Evolutionary conservation across 2,888 invertebrate species (phyloP), one percentile per base, ranked within the genome.

Genomic region (Drosophila yooni): DNA sequence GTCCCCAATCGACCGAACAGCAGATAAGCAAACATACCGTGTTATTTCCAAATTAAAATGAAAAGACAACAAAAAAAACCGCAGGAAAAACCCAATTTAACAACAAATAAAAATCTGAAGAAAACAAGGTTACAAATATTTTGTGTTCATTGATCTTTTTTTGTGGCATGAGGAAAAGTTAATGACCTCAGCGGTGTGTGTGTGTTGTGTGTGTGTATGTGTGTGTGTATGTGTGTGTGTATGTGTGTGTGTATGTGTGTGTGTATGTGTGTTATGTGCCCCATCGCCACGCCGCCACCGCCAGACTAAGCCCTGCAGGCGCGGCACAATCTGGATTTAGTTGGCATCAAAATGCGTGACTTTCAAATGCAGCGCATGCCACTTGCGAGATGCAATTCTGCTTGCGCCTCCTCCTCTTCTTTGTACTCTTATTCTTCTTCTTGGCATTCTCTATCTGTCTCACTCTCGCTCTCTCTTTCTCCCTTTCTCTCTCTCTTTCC

Each of bases 331-430:
- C 58, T 48, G 33, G 36, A 34, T 59, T 70, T 59, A 38, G 65
- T 67, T 62, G 60, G 53, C 65, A 63, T 33, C 69, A 56, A 56
- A 59, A 62, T 80, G 77, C 66, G 77, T 76, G 81, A 53, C 73
- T 79, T 76, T 78, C 64, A 70, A 76, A 76, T 76, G 70, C 76
- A 67, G 66, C 76, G 29, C 66, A 70, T 69, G 72, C 68, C 58
- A 72, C 68, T 68, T 68, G 50, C 34, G 18, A 52, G 60, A 36
- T 79, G 74, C 67, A 64, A 51, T 64, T 31, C 6, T 40, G 4
- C 29, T 40, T 34, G 13, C 10, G 48, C 25, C 33, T 34, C 15
- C 5, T 40, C 15, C 38, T n/a, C 11, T 10, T 13, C 7, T 13
- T 6, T 29, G 7, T 27, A n/a, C 13, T 21, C 13, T 15, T 25